Evolutionary conservation across 2,888 invertebrate genomes (phyloP), one percentile per base, ranked within the genome.

Genomic region (Odontocerum albicorne): DNA sequence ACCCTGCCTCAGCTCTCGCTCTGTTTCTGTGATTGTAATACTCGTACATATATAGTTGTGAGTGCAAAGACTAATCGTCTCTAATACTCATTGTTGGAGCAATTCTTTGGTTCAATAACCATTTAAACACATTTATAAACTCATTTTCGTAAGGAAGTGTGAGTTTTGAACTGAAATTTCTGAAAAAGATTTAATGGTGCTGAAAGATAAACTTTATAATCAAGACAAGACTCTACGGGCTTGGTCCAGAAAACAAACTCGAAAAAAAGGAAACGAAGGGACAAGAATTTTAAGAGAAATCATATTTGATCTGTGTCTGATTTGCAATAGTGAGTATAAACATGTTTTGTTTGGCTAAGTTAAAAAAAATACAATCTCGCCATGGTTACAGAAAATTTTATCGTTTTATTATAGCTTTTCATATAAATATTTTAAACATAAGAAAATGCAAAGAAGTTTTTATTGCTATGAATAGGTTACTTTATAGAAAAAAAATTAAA

Each of bases 131-230:
- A n/a, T n/a, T n/a, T n/a, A n/a, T n/a, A n/a, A n/a, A n/a, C n/a
- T n/a, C n/a, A n/a, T n/a, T n/a, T n/a, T n/a, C n/a, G n/a, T n/a
- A n/a, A n/a, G n/a, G n/a, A n/a, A n/a, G n/a, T n/a, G 32, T 20
- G 10, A 8, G 10, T 33, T 45, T 17, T 45, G 19, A 12, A 33
- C 45, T 33, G 21, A 17, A 20, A 20, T 33, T 3, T 33, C n/a
- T 16, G 16, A 12, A 33, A 40, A 22, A 43, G 27, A 40, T 55
- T 55, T 55, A 55, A 55, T 55, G 55, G 50, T 55, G 33, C 44
- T 50, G 55, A 19, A 43, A 39, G 31, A 40, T 21, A 38, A 31
- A 19, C 12, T 22, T 27, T 12, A 45, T 20, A 33, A 32, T 38
- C 33, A 38, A 19, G 35, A 15, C 12, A 45, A 27, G 21, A 36